Percentiles rank a stretch among this genome's conserved stretches.
Evolutionary conservation across 2,797 vertebrate genomes (phyloP).

Genomic region (Petrocephalus schoutedeni): DNA sequence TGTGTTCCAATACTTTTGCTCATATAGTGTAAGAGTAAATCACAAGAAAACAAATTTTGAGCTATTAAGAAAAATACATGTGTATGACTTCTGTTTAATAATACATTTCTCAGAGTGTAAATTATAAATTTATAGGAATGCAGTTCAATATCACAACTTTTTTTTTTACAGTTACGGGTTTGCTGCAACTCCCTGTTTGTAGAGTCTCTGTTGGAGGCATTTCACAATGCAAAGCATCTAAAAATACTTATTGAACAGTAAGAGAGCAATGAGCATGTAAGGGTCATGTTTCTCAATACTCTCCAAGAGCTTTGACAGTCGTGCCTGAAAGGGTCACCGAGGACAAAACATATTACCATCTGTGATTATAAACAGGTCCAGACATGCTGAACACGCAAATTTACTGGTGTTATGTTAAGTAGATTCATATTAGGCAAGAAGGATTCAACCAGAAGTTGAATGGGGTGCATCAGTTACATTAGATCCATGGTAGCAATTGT

Average conservation of each 20-base stretch:
- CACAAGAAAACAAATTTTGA: neutral
- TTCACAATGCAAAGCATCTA: constrained; percentile 30
- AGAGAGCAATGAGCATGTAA: constrained; percentile 34
- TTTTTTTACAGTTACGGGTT: neutral
- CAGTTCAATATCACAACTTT: neutral
- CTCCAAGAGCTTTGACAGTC: neutral
- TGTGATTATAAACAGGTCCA: neutral
- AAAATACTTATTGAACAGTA: constrained; percentile 33
- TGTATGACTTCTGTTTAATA: neutral
- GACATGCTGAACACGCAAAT: neutral
- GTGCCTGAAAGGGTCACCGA: neutral
- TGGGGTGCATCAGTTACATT: neutral
- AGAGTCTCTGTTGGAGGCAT: constrained; percentile 25
- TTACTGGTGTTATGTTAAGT: neutral
- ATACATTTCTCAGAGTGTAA: neutral
- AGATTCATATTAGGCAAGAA: neutral
- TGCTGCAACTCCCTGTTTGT: neutral
- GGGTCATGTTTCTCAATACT: constrained; percentile 40
- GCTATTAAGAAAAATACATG: neutral
- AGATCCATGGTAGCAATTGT: neutral
- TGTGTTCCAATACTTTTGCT: neutral
- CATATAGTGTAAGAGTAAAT: neutral
- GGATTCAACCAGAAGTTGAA: neutral
- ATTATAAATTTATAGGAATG: neutral
- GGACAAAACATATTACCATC: neutral